Base-by-base conservation (phyloP, 2,113 vertebrate genomes). In the Malurus alboscapulatus region DNA sequence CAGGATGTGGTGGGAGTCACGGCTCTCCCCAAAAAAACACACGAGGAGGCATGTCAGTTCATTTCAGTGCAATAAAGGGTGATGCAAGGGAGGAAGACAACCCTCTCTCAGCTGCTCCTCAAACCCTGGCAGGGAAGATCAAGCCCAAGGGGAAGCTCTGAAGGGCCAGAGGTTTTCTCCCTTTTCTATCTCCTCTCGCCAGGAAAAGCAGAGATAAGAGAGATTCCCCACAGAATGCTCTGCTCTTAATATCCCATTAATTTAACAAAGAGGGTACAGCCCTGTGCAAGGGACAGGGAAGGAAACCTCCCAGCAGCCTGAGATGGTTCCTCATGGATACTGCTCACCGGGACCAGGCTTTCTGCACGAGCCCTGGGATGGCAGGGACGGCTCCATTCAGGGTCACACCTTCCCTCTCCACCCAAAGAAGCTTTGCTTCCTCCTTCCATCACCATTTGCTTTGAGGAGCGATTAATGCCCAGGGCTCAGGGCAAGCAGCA, bases 31-130 rank as follows among this genome's bases (percentile, higher is more conserved):
- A 4, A 5, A 7, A 32, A 47, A 13, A 0, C 38, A n/a, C 4
- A 1, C 0, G 0, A 68, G 21, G 66, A 40, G 27, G 5, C 21
- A 67, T 8, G 19, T n/a, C 73, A 42, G 34, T 17, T 55, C 27
- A 0, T 27, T 8, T 20, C 1, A 5, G 58, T 1, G 29, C 48
- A 18, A 47, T 48, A 27, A 65, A 25, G 10, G 13, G 40, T 0
- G 29, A 50, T 6, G 16, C 14, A 7, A 45, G 32, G 2, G 29
- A 40, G 45, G 32, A 87, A 57, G 5, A 34, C 14, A 7, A 54
- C 19, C 12, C 16, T 12, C 4, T 22, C 42, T 24, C 55, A 25
- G 55, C 55, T 22, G 10, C 9, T 26, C 38, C 30, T 48, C 2
- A 7, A 62, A 32, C 40, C 25, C 71, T 11, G 62, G 47, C 24